A percentile compares a stretch with the other conserved stretches of the same genome.
These are phyloP conservation scores for Gila orcuttii DNA, from an alignment of 2,113 vertebrate species.

Conservation along the genomic window DNA sequence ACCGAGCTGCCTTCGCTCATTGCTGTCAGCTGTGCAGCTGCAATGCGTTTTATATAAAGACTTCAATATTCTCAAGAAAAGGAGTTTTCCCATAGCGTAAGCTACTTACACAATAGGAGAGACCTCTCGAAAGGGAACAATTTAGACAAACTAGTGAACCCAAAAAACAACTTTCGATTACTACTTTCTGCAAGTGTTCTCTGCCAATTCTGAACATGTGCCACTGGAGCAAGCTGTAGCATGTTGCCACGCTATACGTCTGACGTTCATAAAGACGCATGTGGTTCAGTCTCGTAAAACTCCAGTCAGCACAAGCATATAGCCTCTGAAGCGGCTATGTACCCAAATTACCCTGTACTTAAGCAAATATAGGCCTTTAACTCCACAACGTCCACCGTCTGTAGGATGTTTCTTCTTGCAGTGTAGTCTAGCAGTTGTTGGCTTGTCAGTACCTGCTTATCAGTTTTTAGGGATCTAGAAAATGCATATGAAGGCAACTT, in stretches of 20 bases:
- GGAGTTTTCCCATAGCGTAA: no score
- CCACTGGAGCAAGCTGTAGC: slow-evolving; percentile 40
- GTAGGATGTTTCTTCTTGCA: background rate
- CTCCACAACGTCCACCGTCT: background rate
- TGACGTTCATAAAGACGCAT: slow-evolving; percentile 15
- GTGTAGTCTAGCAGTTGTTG: background rate
- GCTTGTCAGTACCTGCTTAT: background rate
- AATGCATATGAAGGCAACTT: background rate
- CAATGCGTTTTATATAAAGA: no score
- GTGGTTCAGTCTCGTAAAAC: slow-evolving; percentile 38
- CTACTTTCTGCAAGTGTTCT: background rate
- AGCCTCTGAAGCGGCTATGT: background rate
- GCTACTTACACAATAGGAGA: no score
- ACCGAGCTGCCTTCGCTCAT: no score
- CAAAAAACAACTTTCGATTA: background rate
- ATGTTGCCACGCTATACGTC: slow-evolving; percentile 26
- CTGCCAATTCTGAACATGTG: slow-evolving; percentile 20
- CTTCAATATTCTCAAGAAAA: no score
- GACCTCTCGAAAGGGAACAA: no score
- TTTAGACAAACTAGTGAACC: background rate
- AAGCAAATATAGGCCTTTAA: slow-evolving; percentile 32
- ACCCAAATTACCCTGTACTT: slow-evolving; percentile 35
- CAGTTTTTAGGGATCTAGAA: background rate
- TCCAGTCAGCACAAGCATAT: slow-evolving; percentile 41
- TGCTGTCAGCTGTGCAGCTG: no score